A percentile compares a stretch with the other conserved stretches of the same genome.
Conservation (phyloP, 2,888 invertebrate genomes). For the Erebia palarica region DNA sequence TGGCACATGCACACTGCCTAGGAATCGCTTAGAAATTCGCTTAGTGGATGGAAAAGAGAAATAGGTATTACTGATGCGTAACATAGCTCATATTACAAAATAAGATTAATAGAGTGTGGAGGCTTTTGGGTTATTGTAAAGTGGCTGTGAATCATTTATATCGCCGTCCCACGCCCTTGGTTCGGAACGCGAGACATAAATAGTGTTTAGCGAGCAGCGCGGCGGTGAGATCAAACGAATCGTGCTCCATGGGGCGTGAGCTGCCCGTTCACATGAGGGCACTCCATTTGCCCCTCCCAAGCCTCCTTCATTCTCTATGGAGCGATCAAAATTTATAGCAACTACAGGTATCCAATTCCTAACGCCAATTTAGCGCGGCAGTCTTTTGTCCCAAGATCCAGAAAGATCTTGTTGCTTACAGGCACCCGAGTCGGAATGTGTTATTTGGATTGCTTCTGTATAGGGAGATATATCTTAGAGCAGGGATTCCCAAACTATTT, state of each 20-base stretch:
- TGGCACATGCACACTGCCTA: no score
- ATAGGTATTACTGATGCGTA: no score
- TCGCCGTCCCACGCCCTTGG: slow-evolving; percentile 61
- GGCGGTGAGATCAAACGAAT: slow-evolving; percentile 79
- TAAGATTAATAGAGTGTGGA: neutral
- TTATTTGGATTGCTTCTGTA: no score
- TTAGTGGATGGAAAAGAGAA: no score
- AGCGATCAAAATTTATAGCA: slow-evolving; percentile 39
- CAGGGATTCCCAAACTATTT: no score
- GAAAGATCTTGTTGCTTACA: neutral
- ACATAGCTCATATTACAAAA: no score
- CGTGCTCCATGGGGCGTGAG: slow-evolving; percentile 76
- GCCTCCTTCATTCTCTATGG: slow-evolving; percentile 39
- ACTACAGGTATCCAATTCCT: slow-evolving; percentile 19
- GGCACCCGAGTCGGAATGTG: no score
- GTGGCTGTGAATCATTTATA: slow-evolving; percentile 48
- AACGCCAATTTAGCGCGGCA: neutral
- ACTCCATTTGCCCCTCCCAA: slow-evolving; percentile 52
- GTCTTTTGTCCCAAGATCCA: neutral
- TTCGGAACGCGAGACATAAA: slow-evolving; percentile 59
- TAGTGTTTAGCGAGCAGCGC: slow-evolving; percentile 68
- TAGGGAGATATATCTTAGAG: no score
- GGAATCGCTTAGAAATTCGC: no score
- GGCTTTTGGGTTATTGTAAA: neutral
- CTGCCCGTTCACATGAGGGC: slow-evolving; percentile 73